These are phyloP conservation scores for Halcyon leucocephala DNA, from an alignment of 2,797 vertebrate genomes.

Conservation along the genomic window DNA sequence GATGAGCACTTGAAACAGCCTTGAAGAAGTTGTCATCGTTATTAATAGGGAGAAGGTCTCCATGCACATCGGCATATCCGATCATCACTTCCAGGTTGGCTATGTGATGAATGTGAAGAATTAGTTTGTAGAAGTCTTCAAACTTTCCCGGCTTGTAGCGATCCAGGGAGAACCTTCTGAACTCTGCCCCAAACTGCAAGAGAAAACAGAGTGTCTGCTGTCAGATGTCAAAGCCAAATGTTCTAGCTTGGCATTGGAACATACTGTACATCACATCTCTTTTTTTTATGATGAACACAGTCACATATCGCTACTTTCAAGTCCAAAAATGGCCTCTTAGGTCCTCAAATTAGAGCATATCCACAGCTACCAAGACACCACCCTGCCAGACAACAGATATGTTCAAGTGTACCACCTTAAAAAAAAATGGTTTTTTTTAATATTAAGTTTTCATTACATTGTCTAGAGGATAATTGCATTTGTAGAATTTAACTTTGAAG, in stretches of 20 bases:
- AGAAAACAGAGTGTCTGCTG: background rate
- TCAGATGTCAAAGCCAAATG: background rate
- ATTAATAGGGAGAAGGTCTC: constrained; percentile 97
- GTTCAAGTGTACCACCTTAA: background rate
- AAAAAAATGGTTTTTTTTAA: background rate
- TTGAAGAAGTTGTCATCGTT: constrained; percentile 99
- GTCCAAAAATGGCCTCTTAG: background rate
- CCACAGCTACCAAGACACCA: background rate
- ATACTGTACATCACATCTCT: background rate
- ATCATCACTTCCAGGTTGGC: constrained; percentile 94
- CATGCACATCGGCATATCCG: constrained; percentile 94
- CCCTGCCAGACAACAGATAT: background rate
- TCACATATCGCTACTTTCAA: background rate
- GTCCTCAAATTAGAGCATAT: background rate
- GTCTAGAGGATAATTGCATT: background rate
- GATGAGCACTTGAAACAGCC: constrained; percentile 94
- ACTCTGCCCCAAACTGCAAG: constrained; percentile 94
- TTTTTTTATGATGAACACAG: background rate
- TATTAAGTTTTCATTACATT: background rate
- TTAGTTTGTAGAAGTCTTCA: constrained; percentile 97
- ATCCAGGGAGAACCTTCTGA: constrained; percentile 94
- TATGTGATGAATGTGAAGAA: constrained; percentile 94
- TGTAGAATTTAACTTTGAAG: background rate
- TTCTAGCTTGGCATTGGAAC: background rate
- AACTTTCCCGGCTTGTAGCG: constrained; percentile 95